These are phyloP conservation scores for Xenopus borealis DNA, from an alignment of 2,113 vertebrate species.

Conservation along the genomic window DNA sequence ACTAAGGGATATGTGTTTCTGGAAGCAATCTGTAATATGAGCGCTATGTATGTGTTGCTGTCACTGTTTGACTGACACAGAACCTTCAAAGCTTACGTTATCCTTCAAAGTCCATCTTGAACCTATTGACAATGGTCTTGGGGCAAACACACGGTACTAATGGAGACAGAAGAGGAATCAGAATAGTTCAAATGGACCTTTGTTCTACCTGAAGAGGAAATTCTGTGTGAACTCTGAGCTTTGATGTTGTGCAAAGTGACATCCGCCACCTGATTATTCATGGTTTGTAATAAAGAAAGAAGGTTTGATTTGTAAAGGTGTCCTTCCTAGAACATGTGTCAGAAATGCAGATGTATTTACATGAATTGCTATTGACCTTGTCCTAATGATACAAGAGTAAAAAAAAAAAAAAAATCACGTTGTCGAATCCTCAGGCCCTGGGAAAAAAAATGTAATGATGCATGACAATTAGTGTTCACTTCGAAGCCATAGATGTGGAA, in stretches of 20 bases:
- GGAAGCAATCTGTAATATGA: neutral
- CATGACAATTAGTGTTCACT: constrained; percentile 36
- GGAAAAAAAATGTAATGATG: constrained; percentile 31
- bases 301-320: neutral
- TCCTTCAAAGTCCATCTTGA: neutral
- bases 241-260: constrained; percentile 14
- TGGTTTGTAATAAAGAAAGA: neutral
- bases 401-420: neutral
- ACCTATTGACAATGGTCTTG: neutral
- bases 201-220: neutral
- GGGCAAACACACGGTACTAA: no score
- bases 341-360: neutral
- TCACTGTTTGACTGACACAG: neutral
- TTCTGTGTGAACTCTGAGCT: neutral
- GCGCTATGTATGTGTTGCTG: neutral
- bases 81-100: neutral
- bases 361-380: constrained; percentile 25
- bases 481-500: constrained; percentile 13
- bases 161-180: no score
- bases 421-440: constrained; percentile 1
- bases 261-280: constrained; percentile 4
- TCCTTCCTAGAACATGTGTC: neutral
- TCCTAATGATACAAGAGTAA: neutral
- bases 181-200: neutral
- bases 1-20: neutral